Conservation (phyloP, 2,797 vertebrate species). For the Macrochelys suwanniensis region DNA sequence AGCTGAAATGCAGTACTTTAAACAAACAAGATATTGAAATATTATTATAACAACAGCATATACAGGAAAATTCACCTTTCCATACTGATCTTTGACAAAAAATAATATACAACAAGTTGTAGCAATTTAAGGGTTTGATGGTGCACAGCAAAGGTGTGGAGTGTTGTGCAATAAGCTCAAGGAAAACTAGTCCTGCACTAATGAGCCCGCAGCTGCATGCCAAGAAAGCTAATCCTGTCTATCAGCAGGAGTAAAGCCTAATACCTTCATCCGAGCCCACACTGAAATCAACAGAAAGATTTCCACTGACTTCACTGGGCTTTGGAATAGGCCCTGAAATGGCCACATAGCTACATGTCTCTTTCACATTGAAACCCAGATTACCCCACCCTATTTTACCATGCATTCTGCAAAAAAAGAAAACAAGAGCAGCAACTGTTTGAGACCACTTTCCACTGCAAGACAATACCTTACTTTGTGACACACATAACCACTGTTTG, state of each 20-base stretch:
- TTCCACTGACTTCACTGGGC: background rate
- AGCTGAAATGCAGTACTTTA: background rate
- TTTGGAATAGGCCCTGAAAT: background rate
- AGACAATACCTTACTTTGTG: background rate
- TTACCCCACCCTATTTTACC: background rate
- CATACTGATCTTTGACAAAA: background rate
- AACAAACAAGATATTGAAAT: background rate
- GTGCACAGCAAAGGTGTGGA: background rate
- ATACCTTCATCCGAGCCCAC: background rate
- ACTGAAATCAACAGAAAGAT: background rate
- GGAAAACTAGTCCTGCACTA: background rate
- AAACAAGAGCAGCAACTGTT: background rate
- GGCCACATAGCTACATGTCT: background rate
- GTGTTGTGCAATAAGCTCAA: background rate
- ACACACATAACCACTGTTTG: background rate
- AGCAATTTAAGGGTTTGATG: background rate
- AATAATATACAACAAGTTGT: background rate
- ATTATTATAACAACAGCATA: background rate
- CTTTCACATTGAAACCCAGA: background rate
- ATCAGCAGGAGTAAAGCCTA: background rate
- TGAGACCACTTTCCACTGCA: accelerated
- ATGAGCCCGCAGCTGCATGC: background rate
- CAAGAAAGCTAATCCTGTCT: background rate
- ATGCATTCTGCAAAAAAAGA: background rate
- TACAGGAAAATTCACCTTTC: background rate